Conservation (phyloP, 2,113 vertebrate species). For the Ciconia maguari region DNA sequence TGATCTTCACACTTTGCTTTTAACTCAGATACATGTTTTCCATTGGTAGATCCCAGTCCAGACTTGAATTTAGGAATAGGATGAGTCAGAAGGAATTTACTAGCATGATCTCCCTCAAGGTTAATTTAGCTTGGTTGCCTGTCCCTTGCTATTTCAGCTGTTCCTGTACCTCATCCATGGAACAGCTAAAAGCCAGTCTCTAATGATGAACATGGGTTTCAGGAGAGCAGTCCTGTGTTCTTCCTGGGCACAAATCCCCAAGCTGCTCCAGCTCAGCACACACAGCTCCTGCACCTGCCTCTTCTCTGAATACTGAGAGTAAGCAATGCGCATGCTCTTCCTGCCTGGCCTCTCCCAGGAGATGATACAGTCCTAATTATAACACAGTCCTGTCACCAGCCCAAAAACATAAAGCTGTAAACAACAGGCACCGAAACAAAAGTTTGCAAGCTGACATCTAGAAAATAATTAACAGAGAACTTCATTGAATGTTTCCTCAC, state of each 20-base stretch:
- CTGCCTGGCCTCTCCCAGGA: neutral
- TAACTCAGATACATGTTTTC: neutral
- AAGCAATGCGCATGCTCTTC: neutral
- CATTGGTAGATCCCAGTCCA: neutral
- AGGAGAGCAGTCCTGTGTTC: neutral
- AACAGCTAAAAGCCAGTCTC: neutral
- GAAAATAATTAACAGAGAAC: neutral
- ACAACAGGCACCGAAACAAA: neutral
- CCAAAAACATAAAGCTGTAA: neutral
- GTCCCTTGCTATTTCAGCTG: neutral
- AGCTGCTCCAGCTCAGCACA: neutral
- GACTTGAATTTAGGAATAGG: neutral
- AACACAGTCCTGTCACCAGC: neutral
- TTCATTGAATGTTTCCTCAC: neutral
- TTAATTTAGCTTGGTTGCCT: neutral
- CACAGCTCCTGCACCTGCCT: neutral
- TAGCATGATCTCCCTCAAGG: neutral
- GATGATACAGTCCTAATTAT: neutral
- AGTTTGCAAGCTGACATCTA: neutral
- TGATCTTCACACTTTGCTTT: neutral
- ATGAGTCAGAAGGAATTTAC: neutral
- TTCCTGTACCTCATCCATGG: neutral
- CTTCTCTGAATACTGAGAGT: neutral
- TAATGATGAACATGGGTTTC: neutral
- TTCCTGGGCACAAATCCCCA: neutral